Conservation (phyloP, 2,888 invertebrate species). For the Galeruca laticollis region DNA sequence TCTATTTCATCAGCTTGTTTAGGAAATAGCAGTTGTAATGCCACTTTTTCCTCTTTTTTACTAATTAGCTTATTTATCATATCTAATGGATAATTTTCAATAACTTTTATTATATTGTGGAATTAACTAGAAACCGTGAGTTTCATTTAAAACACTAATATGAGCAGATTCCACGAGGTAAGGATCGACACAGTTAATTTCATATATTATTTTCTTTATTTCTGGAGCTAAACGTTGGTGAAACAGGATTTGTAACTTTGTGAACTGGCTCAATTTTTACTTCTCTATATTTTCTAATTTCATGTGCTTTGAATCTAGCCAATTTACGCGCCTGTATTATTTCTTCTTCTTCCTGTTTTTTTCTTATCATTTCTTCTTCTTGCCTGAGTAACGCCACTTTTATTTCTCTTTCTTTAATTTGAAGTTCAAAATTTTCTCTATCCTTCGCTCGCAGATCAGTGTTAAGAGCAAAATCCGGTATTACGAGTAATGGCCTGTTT, state of each 20-base stretch:
- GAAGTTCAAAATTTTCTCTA: constrained; percentile 72
- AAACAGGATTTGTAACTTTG: constrained; percentile 74
- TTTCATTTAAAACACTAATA: too few species aligned
- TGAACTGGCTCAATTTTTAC: constrained; percentile 70
- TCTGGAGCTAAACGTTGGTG: constrained; percentile 68
- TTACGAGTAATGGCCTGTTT: constrained; percentile 65
- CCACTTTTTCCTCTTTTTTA: too few species aligned
- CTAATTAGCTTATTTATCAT: too few species aligned
- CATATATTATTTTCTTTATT: constrained; percentile 24
- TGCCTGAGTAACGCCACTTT: constrained; percentile 49
- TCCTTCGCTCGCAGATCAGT: constrained; percentile 75
- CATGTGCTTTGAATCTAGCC: constrained; percentile 74
- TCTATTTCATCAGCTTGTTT: too few species aligned
- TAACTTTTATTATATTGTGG: too few species aligned
- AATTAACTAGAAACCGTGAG: too few species aligned
- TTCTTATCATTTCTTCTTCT: constrained; percentile 33
- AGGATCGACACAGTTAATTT: too few species aligned
- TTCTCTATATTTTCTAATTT: constrained; percentile 70
- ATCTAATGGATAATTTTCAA: too few species aligned
- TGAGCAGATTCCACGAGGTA: too few species aligned
- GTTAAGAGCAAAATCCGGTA: constrained; percentile 72
- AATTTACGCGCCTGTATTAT: constrained; percentile 70
- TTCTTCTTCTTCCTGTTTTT: constrained; percentile 68
- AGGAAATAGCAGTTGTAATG: too few species aligned
- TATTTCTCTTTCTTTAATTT: constrained; percentile 70